phyloP scores from a whole-genome alignment of 2,113 vertebrate species.

The Alces alces region DNA sequence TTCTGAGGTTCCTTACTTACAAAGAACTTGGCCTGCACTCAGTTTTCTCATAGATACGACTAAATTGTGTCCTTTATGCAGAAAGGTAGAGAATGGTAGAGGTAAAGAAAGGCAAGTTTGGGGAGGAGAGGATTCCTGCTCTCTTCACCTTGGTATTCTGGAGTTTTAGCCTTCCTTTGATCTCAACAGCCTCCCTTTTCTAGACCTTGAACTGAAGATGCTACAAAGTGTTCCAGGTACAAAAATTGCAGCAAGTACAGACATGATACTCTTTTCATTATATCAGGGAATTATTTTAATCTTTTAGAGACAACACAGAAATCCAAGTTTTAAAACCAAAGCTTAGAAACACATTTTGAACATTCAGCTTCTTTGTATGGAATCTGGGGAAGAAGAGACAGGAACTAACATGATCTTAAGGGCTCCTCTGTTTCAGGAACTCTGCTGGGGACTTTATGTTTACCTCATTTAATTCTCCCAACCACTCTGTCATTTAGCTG shows the following conservation, averaged over 20 bases:
- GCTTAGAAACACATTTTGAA: slow-evolving; percentile 26
- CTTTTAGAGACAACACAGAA: slow-evolving; percentile 21
- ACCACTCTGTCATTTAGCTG: neutral
- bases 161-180: neutral
- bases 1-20: neutral
- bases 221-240: neutral
- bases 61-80: slow-evolving; percentile 5
- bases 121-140: neutral
- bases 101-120: neutral
- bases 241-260: neutral
- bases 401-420: neutral
- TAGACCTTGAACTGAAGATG: slow-evolving; percentile 6
- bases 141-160: neutral
- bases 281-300: slow-evolving; percentile 35
- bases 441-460: neutral
- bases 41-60: slow-evolving; percentile 58
- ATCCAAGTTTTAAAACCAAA: slow-evolving; percentile 40
- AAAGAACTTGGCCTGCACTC: neutral
- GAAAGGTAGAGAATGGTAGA: slow-evolving; percentile 9
- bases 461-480: neutral
- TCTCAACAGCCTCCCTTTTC: slow-evolving; percentile 16
- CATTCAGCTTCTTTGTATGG: neutral
- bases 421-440: neutral
- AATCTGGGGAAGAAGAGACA: slow-evolving; percentile 2
- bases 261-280: slow-evolving; percentile 11